phyloP scores from a whole-genome alignment of 2,113 vertebrate genomes.

The Hippocampus comes region DNA sequence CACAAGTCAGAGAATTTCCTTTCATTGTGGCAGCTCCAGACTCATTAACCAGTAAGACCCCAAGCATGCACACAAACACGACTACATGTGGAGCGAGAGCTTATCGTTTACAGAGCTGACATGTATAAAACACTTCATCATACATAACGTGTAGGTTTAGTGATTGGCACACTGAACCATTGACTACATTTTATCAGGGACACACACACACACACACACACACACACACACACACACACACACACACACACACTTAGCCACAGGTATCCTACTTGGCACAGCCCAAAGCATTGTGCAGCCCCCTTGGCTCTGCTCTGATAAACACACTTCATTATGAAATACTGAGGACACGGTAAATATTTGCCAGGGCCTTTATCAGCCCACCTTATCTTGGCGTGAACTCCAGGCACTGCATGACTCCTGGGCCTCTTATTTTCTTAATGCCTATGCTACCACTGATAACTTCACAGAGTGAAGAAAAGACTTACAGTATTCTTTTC shows the following conservation, averaged over 20 bases:
- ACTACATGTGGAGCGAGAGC: constrained; percentile 5
- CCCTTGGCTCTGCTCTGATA: constrained; percentile 62
- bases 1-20: constrained; percentile 75
- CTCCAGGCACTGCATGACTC: constrained; percentile 62
- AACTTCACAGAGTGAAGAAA: constrained; percentile 41
- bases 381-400: constrained; percentile 71
- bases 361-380: constrained; percentile 62
- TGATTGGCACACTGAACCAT: constrained; percentile 14
- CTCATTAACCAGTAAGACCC: constrained; percentile 53
- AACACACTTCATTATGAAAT: constrained; percentile 76
- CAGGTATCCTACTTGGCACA: constrained; percentile 55
- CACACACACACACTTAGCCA: constrained; percentile 31
- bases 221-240: constrained; percentile 10
- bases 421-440: constrained; percentile 61
- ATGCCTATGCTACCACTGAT: constrained; percentile 56
- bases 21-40: constrained; percentile 71
- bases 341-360: constrained; percentile 75
- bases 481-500: constrained; percentile 18
- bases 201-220: constrained; percentile 7
- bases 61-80: constrained; percentile 24
- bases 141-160: constrained; percentile 11
- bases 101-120: constrained; percentile 25
- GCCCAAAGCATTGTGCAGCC: constrained; percentile 40
- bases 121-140: constrained; percentile 18
- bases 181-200: not conserved